phyloP scores from a whole-genome alignment of 2,113 vertebrate genomes.

The Serilophus lunatus region DNA sequence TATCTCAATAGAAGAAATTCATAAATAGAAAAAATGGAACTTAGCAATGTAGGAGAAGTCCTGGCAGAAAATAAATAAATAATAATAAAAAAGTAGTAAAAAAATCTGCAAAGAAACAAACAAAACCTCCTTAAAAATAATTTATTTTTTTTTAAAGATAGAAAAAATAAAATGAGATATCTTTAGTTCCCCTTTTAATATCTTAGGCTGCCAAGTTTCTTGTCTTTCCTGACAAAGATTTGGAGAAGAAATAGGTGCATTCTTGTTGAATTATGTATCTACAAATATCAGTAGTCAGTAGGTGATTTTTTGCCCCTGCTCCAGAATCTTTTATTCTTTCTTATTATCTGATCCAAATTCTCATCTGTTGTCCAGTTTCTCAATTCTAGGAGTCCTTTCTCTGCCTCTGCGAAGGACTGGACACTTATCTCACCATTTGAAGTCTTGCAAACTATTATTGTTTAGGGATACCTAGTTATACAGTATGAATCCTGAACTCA shows the following conservation, averaged over 20 bases:
- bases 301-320: neutral
- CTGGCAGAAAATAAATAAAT: neutral
- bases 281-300: neutral
- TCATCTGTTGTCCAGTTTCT: neutral
- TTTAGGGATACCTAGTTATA: neutral
- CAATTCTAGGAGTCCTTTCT: neutral
- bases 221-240: neutral
- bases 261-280: neutral
- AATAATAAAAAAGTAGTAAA: neutral
- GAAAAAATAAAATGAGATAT: neutral
- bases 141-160: neutral
- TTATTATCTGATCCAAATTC: neutral
- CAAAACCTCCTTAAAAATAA: too few relatives aligned
- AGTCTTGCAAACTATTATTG: neutral
- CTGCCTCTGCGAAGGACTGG: neutral
- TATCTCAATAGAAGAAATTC: neutral
- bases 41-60: neutral
- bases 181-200: too few relatives aligned
- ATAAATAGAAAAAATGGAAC: neutral
- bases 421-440: neutral
- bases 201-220: neutral
- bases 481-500: neutral
- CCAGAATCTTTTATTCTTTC: neutral
- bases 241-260: neutral
- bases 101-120: neutral